Evolutionary conservation across 1,140 invertebrate genomes (phyloP).

Genomic region (Samia ricini): DNA sequence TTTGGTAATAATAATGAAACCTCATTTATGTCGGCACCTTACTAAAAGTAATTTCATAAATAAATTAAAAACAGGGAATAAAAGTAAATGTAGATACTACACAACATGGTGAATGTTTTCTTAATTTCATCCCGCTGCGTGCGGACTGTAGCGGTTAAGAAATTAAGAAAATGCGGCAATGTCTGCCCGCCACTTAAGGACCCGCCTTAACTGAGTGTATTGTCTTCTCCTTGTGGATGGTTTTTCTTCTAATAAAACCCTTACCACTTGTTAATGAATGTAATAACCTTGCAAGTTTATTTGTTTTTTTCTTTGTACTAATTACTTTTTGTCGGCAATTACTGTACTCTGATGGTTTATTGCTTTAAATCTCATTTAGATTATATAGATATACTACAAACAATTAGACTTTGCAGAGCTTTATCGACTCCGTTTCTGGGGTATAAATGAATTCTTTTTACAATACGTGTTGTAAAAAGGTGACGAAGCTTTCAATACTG

Average conservation of each 20-base stretch:
- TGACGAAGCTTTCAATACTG: too few species aligned
- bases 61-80: not conserved
- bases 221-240: constrained; percentile 34
- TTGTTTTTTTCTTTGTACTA: constrained; percentile 21
- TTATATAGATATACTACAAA: too few species aligned
- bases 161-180: constrained; percentile 69
- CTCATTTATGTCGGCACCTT: too few species aligned
- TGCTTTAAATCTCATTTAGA: too few species aligned
- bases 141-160: constrained; percentile 51
- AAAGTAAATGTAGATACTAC: constrained; percentile 12
- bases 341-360: too few species aligned
- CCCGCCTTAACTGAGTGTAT: constrained; percentile 32
- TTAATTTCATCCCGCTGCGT: constrained; percentile 72
- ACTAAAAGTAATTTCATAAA: not conserved
- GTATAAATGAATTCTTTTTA: too few species aligned
- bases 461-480: too few species aligned
- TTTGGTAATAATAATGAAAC: not conserved
- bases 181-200: constrained; percentile 45
- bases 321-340: not conserved
- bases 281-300: constrained; percentile 36
- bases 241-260: constrained; percentile 55
- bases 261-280: constrained; percentile 56
- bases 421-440: too few species aligned
- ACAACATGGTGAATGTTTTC: constrained; percentile 68
- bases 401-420: too few species aligned